Conservation (phyloP, 2,888 invertebrate genomes). For the Isoperla grammatica region DNA sequence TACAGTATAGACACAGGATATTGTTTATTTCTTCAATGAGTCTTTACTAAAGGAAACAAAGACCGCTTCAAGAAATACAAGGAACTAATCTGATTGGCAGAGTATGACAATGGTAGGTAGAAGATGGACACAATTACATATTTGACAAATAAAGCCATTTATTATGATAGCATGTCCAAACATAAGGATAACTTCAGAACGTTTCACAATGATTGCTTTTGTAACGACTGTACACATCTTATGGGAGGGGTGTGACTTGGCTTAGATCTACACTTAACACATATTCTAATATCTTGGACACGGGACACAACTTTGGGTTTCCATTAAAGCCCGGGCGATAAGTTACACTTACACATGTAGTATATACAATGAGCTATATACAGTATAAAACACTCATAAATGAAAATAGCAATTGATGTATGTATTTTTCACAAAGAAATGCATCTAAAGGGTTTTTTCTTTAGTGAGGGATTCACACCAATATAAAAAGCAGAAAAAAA, state of each 20-base stretch:
- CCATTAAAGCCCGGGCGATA: conserved; percentile 9
- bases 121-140: too few species aligned
- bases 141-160: conserved; percentile 32
- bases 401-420: conserved; percentile 19
- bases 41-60: too few species aligned
- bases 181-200: conserved; percentile 10
- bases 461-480: conserved; percentile 6
- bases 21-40: too few species aligned
- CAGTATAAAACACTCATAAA: conserved; percentile 32
- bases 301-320: conserved; percentile 16
- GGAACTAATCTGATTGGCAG: too few species aligned
- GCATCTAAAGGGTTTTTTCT: background rate
- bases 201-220: conserved; percentile 9
- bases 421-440: background rate
- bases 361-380: conserved; percentile 30
- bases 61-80: too few species aligned
- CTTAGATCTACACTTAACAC: background rate
- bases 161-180: conserved; percentile 22
- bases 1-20: too few species aligned
- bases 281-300: conserved; percentile 19
- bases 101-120: too few species aligned
- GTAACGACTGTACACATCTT: conserved; percentile 18
- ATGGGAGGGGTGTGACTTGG: background rate
- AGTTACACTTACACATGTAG: conserved; percentile 22
- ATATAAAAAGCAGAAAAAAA: conserved; percentile 2